Conservation (phyloP, 2,888 invertebrate genomes). For the Scotopteryx bipunctaria region DNA sequence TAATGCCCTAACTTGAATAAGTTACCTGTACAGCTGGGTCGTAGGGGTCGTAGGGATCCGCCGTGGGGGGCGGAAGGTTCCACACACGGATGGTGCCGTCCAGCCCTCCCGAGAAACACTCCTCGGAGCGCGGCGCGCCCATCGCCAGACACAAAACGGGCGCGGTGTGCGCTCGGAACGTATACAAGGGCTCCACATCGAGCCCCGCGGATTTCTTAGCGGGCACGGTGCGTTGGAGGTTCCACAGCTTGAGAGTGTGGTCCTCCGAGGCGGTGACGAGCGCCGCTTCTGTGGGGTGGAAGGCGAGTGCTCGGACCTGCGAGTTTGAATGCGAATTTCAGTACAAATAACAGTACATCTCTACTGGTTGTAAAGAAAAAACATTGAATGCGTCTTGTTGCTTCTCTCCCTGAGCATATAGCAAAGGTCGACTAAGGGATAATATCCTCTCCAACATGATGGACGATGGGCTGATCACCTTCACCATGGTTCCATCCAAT, state of each 20-base stretch:
- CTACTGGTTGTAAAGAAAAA: no score
- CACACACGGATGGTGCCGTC: slow-evolving; percentile 98
- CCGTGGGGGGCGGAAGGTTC: slow-evolving; percentile 96
- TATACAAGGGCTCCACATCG: slow-evolving; percentile 99
- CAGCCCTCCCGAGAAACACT: slow-evolving; percentile 97
- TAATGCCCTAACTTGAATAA: background rate
- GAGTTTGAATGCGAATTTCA: no score
- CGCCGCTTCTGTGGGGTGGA: slow-evolving; percentile 97
- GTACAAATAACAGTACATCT: no score
- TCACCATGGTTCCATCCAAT: no score
- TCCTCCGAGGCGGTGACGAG: slow-evolving; percentile 99
- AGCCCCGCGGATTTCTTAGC: slow-evolving; percentile 98
- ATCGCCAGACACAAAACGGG: slow-evolving; percentile 97
- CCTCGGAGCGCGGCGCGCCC: slow-evolving; percentile 96
- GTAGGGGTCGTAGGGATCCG: slow-evolving; percentile 98
- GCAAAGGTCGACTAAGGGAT: no score
- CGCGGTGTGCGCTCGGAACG: slow-evolving; percentile 97
- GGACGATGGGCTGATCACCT: no score
- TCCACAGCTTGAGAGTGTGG: slow-evolving; percentile 99
- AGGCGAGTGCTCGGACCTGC: slow-evolving; percentile 92
- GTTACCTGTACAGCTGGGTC: slow-evolving; percentile 93
- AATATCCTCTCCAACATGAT: no score
- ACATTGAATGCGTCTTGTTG: no score
- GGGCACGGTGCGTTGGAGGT: slow-evolving; percentile 98
- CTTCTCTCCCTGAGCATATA: no score